Percentiles rank a stretch among this genome's conserved stretches.
Conservation (phyloP, 2,888 invertebrate genomes). For the Ophion costatus region DNA sequence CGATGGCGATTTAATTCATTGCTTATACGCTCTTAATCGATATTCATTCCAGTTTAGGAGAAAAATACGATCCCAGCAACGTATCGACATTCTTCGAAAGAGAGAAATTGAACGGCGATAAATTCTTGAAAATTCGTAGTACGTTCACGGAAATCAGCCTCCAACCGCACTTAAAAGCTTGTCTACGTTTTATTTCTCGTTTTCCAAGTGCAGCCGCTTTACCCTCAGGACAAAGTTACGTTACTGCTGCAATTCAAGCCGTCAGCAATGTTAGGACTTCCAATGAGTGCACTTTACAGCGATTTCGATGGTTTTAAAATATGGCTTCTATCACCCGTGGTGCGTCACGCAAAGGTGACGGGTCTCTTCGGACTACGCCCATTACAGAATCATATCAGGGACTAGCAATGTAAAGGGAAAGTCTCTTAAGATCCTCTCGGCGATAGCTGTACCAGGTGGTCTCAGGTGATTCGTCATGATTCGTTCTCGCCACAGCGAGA, state of each 20-base stretch:
- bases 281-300: conserved; percentile 27
- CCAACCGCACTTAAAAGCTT: not conserved
- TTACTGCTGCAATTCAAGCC: not conserved
- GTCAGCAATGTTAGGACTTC: conserved; percentile 31
- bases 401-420: conserved; percentile 17
- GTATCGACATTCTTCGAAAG: not conserved
- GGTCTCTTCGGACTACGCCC: not conserved
- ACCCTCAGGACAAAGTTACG: not conserved
- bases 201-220: not conserved
- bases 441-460: conserved; percentile 6
- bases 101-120: not conserved
- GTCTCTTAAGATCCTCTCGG: conserved; percentile 16
- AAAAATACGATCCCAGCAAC: not conserved
- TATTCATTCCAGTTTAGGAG: not conserved
- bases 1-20: conserved; percentile 5
- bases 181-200: not conserved
- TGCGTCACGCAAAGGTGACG: conserved; percentile 14
- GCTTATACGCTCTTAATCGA: not conserved
- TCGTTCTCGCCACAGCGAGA: not conserved
- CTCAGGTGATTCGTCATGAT: conserved; percentile 1
- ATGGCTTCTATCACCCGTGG: not conserved
- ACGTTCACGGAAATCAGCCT: not conserved
- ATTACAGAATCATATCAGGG: conserved; percentile 36
- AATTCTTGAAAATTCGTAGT: not conserved
- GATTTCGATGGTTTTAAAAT: conserved; percentile 31